These are phyloP conservation scores for Syngnathoides biaculeatus DNA, from an alignment of 2,113 vertebrate species.

Conservation along the genomic window DNA sequence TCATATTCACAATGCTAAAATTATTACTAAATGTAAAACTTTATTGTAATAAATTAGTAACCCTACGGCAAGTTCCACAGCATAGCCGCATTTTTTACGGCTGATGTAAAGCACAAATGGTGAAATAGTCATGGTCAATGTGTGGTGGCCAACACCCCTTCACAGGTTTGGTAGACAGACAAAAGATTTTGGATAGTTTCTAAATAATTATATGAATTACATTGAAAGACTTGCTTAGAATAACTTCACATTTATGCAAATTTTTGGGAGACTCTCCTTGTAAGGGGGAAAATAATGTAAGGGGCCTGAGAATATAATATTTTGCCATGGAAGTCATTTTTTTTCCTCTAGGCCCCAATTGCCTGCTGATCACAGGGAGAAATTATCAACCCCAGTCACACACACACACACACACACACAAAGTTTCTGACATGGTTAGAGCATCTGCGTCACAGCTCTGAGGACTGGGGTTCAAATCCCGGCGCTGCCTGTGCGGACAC, in stretches of 20 bases:
- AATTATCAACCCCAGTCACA: no score
- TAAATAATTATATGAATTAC: background rate
- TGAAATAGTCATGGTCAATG: background rate
- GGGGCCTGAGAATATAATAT: background rate
- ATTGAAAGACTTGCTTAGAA: background rate
- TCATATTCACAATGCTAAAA: slow-evolving; percentile 20
- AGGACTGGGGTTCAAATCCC: no score
- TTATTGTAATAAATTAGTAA: slow-evolving; percentile 26
- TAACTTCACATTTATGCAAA: background rate
- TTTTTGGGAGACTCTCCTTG: background rate
- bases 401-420: no score
- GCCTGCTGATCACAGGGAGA: no score
- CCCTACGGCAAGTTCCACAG: background rate
- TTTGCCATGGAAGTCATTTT: background rate
- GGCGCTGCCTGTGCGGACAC: no score
- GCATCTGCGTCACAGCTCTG: no score
- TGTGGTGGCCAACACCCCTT: background rate
- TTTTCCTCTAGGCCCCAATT: no score
- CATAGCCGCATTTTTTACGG: background rate
- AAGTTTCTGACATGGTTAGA: no score
- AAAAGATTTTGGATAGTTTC: background rate
- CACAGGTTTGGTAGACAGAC: background rate
- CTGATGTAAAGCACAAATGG: background rate
- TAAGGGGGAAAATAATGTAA: background rate
- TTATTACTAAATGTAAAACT: slow-evolving; percentile 12